These are phyloP conservation scores for Hippocampus kuda DNA, from an alignment of 2,797 vertebrate genomes.

Conservation along the genomic window DNA sequence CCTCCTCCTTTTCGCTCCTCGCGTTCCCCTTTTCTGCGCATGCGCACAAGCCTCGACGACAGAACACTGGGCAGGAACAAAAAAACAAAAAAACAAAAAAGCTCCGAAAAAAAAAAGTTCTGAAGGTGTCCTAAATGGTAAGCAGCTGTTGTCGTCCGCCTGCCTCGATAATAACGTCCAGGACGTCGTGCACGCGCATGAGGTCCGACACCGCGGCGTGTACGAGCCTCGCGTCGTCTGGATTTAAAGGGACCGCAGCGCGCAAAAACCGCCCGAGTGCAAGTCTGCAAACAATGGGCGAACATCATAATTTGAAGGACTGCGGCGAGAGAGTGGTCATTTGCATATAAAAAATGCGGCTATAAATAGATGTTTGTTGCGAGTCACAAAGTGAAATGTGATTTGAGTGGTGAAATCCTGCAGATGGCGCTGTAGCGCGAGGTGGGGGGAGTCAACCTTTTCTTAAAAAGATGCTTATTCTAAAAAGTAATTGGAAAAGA, in stretches of 20 bases:
- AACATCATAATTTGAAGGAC: background rate
- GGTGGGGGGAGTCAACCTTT: too few species aligned
- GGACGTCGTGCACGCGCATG: background rate
- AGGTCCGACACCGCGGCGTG: background rate
- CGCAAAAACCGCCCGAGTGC: background rate
- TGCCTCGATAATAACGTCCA: background rate
- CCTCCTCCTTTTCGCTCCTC: background rate
- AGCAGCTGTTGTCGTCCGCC: constrained; percentile 5
- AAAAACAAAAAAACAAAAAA: background rate
- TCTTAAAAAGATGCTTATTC: too few species aligned
- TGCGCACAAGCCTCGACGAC: background rate
- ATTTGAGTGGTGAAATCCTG: background rate
- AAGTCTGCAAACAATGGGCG: background rate
- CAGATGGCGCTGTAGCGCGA: background rate
- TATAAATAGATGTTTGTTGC: background rate
- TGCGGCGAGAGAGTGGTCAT: background rate
- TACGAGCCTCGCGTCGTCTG: background rate
- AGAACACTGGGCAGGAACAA: background rate
- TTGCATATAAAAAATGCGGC: background rate
- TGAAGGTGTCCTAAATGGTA: constrained; percentile 1
- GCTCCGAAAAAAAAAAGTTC: background rate
- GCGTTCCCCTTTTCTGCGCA: background rate
- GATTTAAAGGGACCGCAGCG: constrained; percentile 6
- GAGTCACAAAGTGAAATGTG: background rate
- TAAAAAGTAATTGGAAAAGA: too few species aligned